Evolutionary conservation across 2,113 vertebrate genomes (phyloP), one percentile per base, ranked within the genome.

Genomic region (Columbina picui): DNA sequence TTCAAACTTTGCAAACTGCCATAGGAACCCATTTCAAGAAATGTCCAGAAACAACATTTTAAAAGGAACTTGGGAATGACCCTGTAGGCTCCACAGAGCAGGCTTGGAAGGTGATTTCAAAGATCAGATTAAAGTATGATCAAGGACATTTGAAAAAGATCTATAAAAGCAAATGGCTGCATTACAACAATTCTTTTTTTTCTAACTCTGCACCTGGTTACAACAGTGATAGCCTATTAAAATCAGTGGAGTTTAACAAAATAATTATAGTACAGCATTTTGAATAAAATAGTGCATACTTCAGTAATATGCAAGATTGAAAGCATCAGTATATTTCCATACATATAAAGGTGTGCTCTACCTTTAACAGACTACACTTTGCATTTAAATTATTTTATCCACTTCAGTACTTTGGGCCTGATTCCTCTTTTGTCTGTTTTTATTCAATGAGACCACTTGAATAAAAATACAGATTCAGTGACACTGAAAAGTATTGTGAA

Each of bases 331-430:
- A 69, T 30, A 29, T 73, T 92, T 88, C 70, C 69, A 59, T 94
- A 73, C 25, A 45, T 30, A 52, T 34, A 85, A 94, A 83, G 55
- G 45, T 57, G 25, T 1, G 1, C 17, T 85, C 32, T 63, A 59
- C 45, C 83, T 90, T 94, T 77, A 80, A 64, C 52, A 74, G 60
- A 81, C 64, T 39, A 81, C 50, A 89, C 1, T 91, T 90, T 74
- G 50, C 79, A 86, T 94, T 86, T 92, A 50, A 74, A 90, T 86
- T 86, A 77, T 80, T 93, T 86, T 61, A 84, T 70, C 38, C 34
- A 63, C 59, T 93, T 81, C 60, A 43, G 59, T 74, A 90, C 56
- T 74, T 90, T 57, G 27, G 70, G 14, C 25, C n/a, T 30, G 39
- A 45, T 85, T 91, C 39, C 7, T 94, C 63, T 85, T 93, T 65